Conservation (phyloP, 2,113 vertebrate genomes). For the Sclerurus mexicanus region DNA sequence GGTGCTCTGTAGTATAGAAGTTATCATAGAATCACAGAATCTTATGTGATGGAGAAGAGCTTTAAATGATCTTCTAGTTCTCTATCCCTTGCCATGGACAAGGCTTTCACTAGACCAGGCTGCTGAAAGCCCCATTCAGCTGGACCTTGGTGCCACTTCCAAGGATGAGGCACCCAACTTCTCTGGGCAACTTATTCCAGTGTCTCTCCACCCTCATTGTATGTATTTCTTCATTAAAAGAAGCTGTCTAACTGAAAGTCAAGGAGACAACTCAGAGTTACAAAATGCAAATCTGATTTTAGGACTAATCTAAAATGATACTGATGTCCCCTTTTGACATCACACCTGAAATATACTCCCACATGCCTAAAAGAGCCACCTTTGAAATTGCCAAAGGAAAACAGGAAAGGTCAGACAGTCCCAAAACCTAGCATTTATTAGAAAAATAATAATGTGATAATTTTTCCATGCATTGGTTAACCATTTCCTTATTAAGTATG, state of each 20-base stretch:
- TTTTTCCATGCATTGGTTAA: background rate
- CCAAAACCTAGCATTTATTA: rapidly evolving
- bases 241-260: background rate
- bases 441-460: background rate
- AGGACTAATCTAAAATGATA: background rate
- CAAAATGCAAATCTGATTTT: background rate
- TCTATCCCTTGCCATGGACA: background rate
- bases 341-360: background rate
- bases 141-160: background rate
- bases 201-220: background rate
- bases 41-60: background rate
- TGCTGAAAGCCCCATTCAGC: background rate
- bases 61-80: background rate
- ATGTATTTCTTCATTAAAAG: background rate
- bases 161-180: background rate
- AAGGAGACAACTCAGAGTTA: background rate
- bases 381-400: background rate
- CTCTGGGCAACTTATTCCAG: background rate
- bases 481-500: background rate
- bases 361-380: background rate
- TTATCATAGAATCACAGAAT: background rate
- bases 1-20: background rate
- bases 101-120: background rate
- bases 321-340: background rate
- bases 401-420: background rate